These are phyloP conservation scores for Vultur gryphus DNA, from an alignment of 2,797 vertebrate species.

Conservation along the genomic window DNA sequence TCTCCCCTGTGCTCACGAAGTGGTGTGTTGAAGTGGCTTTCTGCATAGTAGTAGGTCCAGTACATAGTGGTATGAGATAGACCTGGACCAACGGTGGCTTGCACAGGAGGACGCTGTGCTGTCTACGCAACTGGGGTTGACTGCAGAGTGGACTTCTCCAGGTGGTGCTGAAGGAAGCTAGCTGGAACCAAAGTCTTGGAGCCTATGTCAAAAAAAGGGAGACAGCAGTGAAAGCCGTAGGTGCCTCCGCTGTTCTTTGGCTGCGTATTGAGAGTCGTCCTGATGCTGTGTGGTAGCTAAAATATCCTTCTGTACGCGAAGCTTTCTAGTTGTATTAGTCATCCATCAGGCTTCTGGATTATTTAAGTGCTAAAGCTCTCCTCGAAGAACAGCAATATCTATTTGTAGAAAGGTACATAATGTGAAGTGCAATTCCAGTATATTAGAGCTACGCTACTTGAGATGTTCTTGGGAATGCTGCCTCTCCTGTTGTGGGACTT, in stretches of 20 bases:
- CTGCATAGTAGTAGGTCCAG: background rate
- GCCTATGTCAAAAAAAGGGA: background rate
- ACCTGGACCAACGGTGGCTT: background rate
- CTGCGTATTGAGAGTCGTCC: rapidly evolving
- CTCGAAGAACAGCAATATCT: slow-evolving; percentile 30
- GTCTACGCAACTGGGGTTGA: rapidly evolving
- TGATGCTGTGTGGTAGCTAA: background rate
- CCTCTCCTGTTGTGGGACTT: background rate
- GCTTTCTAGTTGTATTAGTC: slow-evolving; percentile 56
- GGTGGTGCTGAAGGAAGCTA: background rate
- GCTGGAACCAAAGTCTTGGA: background rate
- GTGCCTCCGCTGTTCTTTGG: background rate
- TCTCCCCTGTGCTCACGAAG: background rate
- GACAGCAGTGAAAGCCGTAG: background rate
- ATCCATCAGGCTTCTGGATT: slow-evolving; percentile 48
- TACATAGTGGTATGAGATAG: background rate
- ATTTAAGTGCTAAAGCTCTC: slow-evolving; percentile 33
- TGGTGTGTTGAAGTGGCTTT: background rate
- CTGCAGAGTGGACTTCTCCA: background rate
- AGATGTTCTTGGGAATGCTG: background rate
- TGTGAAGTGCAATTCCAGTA: background rate
- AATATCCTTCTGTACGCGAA: background rate
- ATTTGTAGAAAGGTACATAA: slow-evolving; percentile 52
- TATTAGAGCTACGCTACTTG: background rate
- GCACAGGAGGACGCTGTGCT: rapidly evolving